Base-by-base conservation (phyloP, 1,140 invertebrate species). In the Drosophila orena region DNA sequence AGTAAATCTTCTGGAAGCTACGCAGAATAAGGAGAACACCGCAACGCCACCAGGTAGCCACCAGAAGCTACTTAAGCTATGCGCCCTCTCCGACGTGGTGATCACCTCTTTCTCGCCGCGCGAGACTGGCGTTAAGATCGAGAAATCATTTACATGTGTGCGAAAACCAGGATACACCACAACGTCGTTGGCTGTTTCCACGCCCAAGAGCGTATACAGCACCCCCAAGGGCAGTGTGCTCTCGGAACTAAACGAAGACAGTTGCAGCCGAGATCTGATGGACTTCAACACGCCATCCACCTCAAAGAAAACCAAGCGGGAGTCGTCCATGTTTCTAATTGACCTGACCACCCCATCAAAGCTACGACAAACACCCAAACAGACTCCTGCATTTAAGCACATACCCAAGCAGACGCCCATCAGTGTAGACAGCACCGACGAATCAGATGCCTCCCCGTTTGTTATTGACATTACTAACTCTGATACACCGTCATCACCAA, bases 41-140 rank as follows among this genome's bases (percentile, higher is more conserved):
- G 85, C 77, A 34, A 91, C 77, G 6, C 60, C 72, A 12, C 42
- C 72, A 3, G 50, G 59, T 0, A 64, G 59, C 24, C 80, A 83
- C 46, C 71, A 79, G 27, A 72, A 79, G 11, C 55, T 89, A 43
- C 24, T 78, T 12, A 47, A 81, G 43, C 49, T 81, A 0, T 91
- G 90, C 34, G 69, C 60, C 10, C 77, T 66, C 14, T 91, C 90
- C 2, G 90, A 91, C 42, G 54, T 91, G 35, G 83, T 86, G 10
- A 85, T 90, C 10, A 92, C 91, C 4, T 92, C 91, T 0, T 92
- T 77, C 50, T 92, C 91, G 24, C 91, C 91, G 3, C 90, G 91
- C 8, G 73, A 80, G 46, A 84, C 90, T 1, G 91, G 91, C 7
- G 84, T 92, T 5, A 75, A 73, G 34, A 73, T 78, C 46, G 88